A percentile compares a stretch with the other conserved stretches of the same genome.
Conservation (phyloP, 2,113 vertebrate species). For the Dicerorhinus sumatrensis region DNA sequence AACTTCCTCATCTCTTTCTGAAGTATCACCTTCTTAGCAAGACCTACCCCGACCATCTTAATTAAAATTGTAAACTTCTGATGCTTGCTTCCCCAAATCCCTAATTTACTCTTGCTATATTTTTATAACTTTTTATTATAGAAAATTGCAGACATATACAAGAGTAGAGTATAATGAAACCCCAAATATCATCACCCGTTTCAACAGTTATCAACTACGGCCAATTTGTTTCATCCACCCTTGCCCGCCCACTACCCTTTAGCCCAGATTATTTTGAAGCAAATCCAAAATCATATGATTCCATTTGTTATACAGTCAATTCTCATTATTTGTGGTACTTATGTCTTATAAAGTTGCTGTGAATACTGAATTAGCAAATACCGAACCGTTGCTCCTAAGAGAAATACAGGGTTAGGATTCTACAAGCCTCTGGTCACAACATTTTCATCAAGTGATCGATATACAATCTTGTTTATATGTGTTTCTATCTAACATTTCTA, state of each 20-base stretch:
- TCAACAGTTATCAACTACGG: background rate
- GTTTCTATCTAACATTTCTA: conserved; percentile 40
- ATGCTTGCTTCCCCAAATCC: background rate
- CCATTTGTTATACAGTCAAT: background rate
- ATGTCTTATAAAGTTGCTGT: background rate
- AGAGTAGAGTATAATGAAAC: background rate
- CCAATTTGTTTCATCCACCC: background rate
- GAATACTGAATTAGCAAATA: background rate
- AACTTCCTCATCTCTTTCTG: background rate
- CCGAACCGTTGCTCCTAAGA: background rate
- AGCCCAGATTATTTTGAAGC: background rate
- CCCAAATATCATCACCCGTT: background rate
- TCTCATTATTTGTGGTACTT: background rate
- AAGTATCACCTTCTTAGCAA: conserved; percentile 22
- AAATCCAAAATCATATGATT: background rate
- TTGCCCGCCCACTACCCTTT: background rate
- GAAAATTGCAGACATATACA: background rate
- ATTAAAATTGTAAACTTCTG: conserved; percentile 41
- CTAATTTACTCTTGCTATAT: background rate
- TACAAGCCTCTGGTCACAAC: background rate
- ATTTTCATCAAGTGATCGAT: background rate
- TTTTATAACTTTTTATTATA: background rate
- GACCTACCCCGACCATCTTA: background rate
- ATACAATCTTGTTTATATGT: background rate
- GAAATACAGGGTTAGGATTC: background rate